Evolutionary conservation across 2,888 invertebrate species (phyloP).

Genomic region (Pristionchus arcanus): DNA sequence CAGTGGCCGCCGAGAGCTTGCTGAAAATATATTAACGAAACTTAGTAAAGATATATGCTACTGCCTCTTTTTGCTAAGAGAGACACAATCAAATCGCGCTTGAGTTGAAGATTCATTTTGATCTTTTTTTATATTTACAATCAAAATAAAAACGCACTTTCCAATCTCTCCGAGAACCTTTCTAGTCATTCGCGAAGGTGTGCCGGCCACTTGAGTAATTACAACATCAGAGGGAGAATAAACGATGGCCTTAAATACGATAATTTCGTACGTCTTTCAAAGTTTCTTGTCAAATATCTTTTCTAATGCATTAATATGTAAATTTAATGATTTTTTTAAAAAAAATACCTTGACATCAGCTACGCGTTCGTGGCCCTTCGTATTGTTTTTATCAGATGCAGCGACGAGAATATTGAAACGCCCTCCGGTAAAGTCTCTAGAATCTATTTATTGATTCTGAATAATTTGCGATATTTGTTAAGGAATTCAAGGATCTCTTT

Average conservation of each 20-base stretch:
- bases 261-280: neutral
- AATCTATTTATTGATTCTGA: neutral
- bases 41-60: neutral
- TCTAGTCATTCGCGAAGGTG: slow-evolving; percentile 39
- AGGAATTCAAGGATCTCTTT: neutral
- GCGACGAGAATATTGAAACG: slow-evolving; percentile 29
- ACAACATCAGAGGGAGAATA: slow-evolving; percentile 54
- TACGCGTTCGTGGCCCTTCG: slow-evolving; percentile 36
- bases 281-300: neutral
- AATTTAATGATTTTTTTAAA: neutral
- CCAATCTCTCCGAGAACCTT: slow-evolving; percentile 18
- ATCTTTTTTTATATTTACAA: neutral
- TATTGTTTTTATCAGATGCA: slow-evolving; percentile 49
- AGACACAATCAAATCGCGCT: neutral
- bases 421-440: slow-evolving; percentile 53
- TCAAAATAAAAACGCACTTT: neutral
- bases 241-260: slow-evolving; percentile 8
- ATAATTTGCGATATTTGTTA: neutral
- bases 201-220: slow-evolving; percentile 32
- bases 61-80: neutral
- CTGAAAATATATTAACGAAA: neutral
- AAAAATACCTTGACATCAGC: slow-evolving; percentile 39
- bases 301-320: neutral
- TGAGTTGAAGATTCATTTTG: neutral
- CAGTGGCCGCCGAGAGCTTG: neutral